Evolutionary conservation across 2,888 invertebrate species (phyloP).

Genomic region (Ectemnius lituratus): DNA sequence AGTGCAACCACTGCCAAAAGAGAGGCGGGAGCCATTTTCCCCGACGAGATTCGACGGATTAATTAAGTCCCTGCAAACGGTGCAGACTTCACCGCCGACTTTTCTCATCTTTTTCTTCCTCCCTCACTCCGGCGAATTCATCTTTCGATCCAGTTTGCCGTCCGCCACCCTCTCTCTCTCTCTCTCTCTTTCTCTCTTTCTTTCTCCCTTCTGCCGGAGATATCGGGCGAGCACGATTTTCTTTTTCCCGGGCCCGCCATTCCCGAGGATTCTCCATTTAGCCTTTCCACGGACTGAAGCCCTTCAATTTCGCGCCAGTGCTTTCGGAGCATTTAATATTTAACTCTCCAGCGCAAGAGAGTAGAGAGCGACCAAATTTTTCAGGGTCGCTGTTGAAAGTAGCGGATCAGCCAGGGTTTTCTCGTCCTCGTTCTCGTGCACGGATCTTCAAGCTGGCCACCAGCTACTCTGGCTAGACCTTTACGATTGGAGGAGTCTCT

Average conservation of each 20-base stretch:
- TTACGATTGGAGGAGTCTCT: constrained; percentile 72
- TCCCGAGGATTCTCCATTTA: constrained; percentile 56
- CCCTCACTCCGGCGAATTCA: constrained; percentile 41
- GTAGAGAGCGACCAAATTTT: constrained; percentile 50
- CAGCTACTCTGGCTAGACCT: constrained; percentile 68
- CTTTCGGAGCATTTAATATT: constrained; percentile 72
- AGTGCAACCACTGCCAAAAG: constrained; percentile 44
- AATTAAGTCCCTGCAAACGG: constrained; percentile 64
- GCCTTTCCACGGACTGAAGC: constrained; percentile 53
- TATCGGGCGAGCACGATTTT: constrained; percentile 46
- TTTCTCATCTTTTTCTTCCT: constrained; percentile 52
- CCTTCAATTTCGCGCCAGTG: constrained; percentile 64
- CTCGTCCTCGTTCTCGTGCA: constrained; percentile 29
- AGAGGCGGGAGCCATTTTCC: constrained; percentile 33
- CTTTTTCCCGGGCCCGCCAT: constrained; percentile 41
- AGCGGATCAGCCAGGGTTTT: constrained; percentile 38
- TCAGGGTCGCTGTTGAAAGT: constrained; percentile 34
- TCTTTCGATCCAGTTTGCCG: constrained; percentile 48
- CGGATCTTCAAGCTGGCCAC: constrained; percentile 71
- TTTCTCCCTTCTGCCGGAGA: constrained; percentile 1
- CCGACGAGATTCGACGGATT: constrained; percentile 58
- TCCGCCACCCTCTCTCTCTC: not conserved
- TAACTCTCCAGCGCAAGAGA: constrained; percentile 59
- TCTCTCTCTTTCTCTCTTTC: constrained; percentile 33
- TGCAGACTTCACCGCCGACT: constrained; percentile 59